These are phyloP conservation scores for Ataeniobius toweri DNA, from an alignment of 2,797 vertebrate genomes.

Conservation along the genomic window DNA sequence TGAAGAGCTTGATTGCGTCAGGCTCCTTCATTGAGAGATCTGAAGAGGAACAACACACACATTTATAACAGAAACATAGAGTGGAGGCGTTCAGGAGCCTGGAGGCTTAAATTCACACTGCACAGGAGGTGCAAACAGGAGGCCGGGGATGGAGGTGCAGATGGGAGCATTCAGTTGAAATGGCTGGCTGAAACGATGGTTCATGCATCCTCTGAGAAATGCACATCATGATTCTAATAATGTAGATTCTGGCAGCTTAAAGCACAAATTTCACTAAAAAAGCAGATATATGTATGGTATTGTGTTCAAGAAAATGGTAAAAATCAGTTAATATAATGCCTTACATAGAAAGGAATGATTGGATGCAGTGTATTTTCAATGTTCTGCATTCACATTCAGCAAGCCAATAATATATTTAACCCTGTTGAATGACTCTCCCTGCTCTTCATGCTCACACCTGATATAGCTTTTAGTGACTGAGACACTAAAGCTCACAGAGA, in stretches of 20 bases:
- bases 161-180: slow-evolving; percentile 56
- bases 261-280: slow-evolving; percentile 11
- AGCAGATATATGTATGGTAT: background rate
- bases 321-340: background rate
- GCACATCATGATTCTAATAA: background rate
- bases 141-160: slow-evolving; percentile 66
- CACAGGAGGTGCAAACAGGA: slow-evolving; percentile 78
- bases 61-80: slow-evolving; percentile 47
- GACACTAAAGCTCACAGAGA: background rate
- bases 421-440: slow-evolving; percentile 3
- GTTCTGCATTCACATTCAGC: background rate
- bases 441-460: background rate
- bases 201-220: slow-evolving; percentile 39
- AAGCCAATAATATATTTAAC: background rate
- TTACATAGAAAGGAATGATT: background rate
- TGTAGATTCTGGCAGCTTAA: slow-evolving; percentile 2
- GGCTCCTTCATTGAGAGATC: slow-evolving; percentile 85
- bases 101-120: slow-evolving; percentile 73
- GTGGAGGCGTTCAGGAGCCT: slow-evolving; percentile 72
- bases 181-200: slow-evolving; percentile 46
- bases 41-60: slow-evolving; percentile 58
- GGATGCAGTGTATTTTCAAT: background rate
- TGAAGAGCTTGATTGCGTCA: slow-evolving; percentile 86
- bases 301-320: background rate
- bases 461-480: background rate